Percentiles rank a stretch among this genome's conserved stretches.
Evolutionary conservation across 2,113 vertebrate species (phyloP).

Genomic region (Tyrannus savana): DNA sequence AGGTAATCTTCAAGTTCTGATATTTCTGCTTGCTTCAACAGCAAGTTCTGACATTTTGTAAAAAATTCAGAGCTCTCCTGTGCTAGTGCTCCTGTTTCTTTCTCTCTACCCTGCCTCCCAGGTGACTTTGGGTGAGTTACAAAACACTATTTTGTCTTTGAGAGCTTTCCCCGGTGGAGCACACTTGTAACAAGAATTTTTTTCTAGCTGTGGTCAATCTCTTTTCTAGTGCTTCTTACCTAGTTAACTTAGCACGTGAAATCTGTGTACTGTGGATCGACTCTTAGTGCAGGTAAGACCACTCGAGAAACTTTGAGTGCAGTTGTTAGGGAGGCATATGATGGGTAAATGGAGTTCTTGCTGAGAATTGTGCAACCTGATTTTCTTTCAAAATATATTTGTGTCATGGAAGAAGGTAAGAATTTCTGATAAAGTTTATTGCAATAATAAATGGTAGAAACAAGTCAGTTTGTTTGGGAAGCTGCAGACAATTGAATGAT

Average conservation of each 20-base stretch:
- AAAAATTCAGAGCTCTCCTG: neutral
- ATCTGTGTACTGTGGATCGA: neutral
- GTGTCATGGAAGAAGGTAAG: neutral
- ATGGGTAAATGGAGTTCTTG: neutral
- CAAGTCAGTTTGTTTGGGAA: neutral
- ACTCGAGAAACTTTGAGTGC: neutral
- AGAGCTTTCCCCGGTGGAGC: neutral
- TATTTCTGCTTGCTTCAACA: neutral
- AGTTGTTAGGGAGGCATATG: neutral
- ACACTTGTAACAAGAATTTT: neutral
- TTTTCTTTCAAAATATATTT: neutral
- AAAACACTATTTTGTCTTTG: neutral
- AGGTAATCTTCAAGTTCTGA: neutral
- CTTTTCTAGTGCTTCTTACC: neutral
- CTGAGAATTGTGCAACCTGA: neutral
- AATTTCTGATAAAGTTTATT: neutral
- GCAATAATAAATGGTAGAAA: neutral
- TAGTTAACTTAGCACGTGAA: neutral
- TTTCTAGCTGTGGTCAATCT: neutral
- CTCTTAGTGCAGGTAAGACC: neutral
- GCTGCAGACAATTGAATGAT: neutral
- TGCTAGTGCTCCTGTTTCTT: neutral
- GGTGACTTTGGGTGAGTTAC: neutral
- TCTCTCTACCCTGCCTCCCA: neutral
- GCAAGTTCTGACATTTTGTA: neutral